Conservation (phyloP, 2,888 invertebrate species). For the Gibbula magus region DNA sequence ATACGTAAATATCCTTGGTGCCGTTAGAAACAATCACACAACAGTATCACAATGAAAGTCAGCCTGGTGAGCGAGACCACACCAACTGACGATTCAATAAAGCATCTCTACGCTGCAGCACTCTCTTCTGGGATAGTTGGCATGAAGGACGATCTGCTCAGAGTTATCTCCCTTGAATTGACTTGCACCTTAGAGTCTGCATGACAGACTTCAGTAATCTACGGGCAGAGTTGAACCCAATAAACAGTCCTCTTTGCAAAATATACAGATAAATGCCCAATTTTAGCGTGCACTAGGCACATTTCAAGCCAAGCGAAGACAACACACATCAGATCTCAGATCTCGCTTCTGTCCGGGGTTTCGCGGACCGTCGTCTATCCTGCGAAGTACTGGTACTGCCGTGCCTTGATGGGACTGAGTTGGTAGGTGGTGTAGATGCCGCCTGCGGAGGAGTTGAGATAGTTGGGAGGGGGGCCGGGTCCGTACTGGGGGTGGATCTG, state of each 20-base stretch:
- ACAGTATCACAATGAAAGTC: slow-evolving; percentile 1
- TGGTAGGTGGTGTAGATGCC: slow-evolving; percentile 81
- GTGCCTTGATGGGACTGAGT: slow-evolving; percentile 82
- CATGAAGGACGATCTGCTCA: background rate
- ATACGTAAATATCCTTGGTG: background rate
- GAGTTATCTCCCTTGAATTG: slow-evolving; percentile 7
- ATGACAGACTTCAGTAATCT: too few relatives aligned
- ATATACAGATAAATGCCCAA: slow-evolving; percentile 18
- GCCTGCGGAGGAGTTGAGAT: slow-evolving; percentile 63
- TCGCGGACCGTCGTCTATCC: too few relatives aligned
- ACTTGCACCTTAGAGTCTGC: background rate
- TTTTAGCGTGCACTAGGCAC: background rate
- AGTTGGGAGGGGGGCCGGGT: slow-evolving; percentile 75
- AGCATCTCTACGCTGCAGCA: background rate
- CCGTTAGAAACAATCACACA: slow-evolving; percentile 1
- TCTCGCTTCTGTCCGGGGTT: background rate
- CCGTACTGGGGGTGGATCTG: slow-evolving; percentile 78
- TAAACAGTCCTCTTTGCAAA: slow-evolving; percentile 3
- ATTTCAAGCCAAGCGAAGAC: slow-evolving; percentile 10
- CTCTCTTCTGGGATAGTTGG: background rate
- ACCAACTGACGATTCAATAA: background rate
- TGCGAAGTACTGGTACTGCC: slow-evolving; percentile 79
- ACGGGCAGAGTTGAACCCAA: too few relatives aligned
- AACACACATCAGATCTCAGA: background rate
- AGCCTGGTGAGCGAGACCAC: background rate